Percentiles rank a stretch among this genome's conserved stretches.
Evolutionary conservation across 2,888 invertebrate species (phyloP).

Genomic region (Rhopalosiphum nymphaeae): DNA sequence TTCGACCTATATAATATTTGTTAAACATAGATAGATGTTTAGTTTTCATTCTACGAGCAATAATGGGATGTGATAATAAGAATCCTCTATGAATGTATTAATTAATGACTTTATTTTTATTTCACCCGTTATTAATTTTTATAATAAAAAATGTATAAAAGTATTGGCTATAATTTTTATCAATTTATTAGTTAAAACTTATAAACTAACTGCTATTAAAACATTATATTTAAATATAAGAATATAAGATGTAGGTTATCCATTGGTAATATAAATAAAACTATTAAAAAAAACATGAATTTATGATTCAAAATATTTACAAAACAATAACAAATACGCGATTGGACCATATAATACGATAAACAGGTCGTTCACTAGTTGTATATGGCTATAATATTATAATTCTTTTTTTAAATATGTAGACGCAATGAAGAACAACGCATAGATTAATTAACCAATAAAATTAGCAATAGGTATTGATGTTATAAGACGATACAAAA

Average conservation of each 20-base stretch:
- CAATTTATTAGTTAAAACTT: background rate
- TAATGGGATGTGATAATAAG: background rate
- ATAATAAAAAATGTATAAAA: background rate
- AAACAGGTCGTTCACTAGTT: slow-evolving; percentile 49
- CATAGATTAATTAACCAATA: background rate
- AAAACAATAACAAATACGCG: slow-evolving; percentile 22
- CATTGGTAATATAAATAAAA: background rate
- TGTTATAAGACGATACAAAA: background rate
- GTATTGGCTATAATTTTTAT: background rate
- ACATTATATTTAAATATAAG: background rate
- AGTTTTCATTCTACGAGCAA: background rate
- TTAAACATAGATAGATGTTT: background rate
- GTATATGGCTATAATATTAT: background rate
- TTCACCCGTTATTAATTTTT: background rate
- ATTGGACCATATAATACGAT: background rate
- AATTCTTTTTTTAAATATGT: background rate
- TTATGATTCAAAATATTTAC: slow-evolving; percentile 15
- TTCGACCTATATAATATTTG: background rate
- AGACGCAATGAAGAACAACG: background rate
- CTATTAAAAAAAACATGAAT: background rate
- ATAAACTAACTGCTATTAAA: background rate
- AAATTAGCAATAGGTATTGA: background rate
- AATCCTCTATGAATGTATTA: background rate
- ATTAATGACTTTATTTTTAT: background rate
- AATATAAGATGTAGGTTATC: background rate